Evolutionary conservation across 1,140 invertebrate species (phyloP).

Genomic region (Propsilocerus akamusi): DNA sequence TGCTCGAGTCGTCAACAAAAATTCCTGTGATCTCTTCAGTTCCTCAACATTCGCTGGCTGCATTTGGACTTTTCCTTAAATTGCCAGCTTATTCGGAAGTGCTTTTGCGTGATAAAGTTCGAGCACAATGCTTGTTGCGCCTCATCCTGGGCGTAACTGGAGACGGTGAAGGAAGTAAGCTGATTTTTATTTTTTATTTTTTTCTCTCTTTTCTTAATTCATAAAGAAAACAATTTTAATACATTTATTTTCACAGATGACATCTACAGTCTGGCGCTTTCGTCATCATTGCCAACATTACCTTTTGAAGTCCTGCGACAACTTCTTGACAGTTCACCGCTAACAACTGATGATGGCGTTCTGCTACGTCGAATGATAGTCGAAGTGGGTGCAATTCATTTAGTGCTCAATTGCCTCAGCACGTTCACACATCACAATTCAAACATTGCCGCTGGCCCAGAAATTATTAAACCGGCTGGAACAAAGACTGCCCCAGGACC

Average conservation of each 20-base stretch:
- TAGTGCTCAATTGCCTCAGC: constrained; percentile 70
- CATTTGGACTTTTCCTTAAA: constrained; percentile 72
- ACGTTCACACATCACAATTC: constrained; percentile 70
- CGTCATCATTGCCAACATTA: constrained; percentile 58
- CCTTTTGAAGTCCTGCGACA: constrained; percentile 72
- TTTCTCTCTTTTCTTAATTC: neutral
- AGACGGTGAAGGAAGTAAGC: constrained; percentile 70
- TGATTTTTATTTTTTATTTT: neutral
- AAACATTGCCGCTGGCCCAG: constrained; percentile 15
- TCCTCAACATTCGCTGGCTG: constrained; percentile 74
- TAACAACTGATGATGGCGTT: constrained; percentile 63
- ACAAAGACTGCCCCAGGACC: neutral
- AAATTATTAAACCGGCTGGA: constrained; percentile 14
- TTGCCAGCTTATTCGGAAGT: constrained; percentile 80
- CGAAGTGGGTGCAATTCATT: constrained; percentile 62
- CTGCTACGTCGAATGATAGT: constrained; percentile 59
- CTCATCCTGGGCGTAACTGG: constrained; percentile 76
- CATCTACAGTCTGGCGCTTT: constrained; percentile 54
- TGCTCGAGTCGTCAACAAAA: constrained; percentile 18
- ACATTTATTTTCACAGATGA: constrained; percentile 30
- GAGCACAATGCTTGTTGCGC: constrained; percentile 66
- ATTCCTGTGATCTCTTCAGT: constrained; percentile 29
- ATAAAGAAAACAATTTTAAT: neutral
- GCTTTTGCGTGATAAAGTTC: constrained; percentile 59
- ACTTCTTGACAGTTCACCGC: constrained; percentile 56